A percentile compares a stretch with the other conserved stretches of the same genome.
phyloP scores from a whole-genome alignment of 2,797 vertebrate genomes.

The Petrocephalus sullivani region DNA sequence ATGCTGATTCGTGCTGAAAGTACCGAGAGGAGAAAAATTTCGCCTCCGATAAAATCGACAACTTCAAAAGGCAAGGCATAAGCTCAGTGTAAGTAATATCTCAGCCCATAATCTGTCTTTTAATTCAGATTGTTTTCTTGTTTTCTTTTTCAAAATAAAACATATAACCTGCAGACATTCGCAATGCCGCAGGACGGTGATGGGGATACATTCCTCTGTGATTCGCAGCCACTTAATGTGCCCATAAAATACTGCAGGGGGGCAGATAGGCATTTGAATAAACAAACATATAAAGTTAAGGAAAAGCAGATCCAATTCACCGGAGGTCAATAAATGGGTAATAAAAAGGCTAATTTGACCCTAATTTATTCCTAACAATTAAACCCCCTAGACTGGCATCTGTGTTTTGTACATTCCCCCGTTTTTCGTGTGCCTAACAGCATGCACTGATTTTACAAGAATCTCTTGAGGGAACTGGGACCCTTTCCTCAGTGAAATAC shows the following conservation, averaged over 20 bases:
- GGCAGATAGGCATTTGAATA: neutral
- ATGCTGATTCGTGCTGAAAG: neutral
- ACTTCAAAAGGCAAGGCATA: neutral
- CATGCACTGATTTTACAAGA: neutral
- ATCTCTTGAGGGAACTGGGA: neutral
- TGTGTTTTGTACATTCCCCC: neutral
- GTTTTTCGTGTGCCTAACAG: neutral
- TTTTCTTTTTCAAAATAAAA: constrained; percentile 6
- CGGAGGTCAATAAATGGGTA: neutral
- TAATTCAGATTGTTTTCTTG: constrained; percentile 2
- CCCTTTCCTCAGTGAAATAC: neutral
- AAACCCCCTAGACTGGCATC: neutral
- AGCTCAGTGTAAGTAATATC: neutral
- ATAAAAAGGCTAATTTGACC: neutral
- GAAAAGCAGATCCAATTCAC: neutral
- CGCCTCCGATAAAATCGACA: neutral
- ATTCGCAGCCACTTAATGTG: neutral
- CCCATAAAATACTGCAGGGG: constrained; percentile 4
- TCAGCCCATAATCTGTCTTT: neutral
- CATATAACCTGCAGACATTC: constrained; percentile 6
- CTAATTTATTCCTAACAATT: constrained; percentile 13
- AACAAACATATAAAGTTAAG: neutral
- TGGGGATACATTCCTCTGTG: neutral
- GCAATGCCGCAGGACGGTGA: neutral
- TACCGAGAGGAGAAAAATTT: neutral